Conservation (phyloP, 2,113 vertebrate genomes). For the Microtus pennsylvanicus region DNA sequence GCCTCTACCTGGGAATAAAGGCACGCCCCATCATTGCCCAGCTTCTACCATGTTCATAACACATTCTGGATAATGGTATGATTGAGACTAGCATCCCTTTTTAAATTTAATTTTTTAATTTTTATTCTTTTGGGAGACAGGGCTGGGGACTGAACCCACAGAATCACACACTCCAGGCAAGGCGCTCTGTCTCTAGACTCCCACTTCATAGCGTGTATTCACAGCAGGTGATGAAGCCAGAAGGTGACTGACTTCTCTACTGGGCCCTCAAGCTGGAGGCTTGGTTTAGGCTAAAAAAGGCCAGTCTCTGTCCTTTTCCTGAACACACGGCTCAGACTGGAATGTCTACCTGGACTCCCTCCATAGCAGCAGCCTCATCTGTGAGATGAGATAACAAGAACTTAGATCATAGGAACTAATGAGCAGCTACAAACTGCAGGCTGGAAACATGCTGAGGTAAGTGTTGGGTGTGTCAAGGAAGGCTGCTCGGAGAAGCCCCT, state of each 20-base stretch:
- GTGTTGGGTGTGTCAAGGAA: slow-evolving; percentile 43
- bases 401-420: slow-evolving; percentile 70
- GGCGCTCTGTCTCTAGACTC: neutral
- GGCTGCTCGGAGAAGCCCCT: neutral
- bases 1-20: neutral
- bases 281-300: neutral
- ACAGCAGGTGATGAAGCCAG: neutral
- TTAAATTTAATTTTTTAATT: neutral
- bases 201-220: neutral
- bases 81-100: neutral
- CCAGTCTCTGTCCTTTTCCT: neutral
- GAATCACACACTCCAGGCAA: neutral
- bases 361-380: neutral
- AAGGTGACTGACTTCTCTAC: too few relatives aligned
- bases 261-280: fast-evolving
- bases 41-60: neutral
- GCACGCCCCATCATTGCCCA: neutral
- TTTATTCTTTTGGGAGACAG: neutral
- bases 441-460: slow-evolving; percentile 39
- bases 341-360: neutral
- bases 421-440: slow-evolving; percentile 53
- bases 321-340: slow-evolving; percentile 6
- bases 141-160: neutral
- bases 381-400: slow-evolving; percentile 46
- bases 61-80: neutral